phyloP scores from a whole-genome alignment of 2,113 vertebrate species.

The Columba janthina region DNA sequence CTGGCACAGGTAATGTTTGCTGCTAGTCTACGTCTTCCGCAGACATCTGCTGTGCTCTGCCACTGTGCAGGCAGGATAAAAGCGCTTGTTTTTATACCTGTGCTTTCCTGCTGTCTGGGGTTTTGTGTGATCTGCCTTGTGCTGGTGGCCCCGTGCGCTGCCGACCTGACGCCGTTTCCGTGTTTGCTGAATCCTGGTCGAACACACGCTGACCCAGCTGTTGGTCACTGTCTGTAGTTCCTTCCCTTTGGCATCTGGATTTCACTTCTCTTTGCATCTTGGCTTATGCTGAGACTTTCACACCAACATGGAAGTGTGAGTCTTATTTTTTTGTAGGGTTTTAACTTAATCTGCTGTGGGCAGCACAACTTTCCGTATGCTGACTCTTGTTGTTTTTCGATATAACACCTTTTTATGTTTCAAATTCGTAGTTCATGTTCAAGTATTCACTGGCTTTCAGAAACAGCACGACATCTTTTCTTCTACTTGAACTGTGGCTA shows the following conservation, averaged over 20 bases:
- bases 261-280: not conserved
- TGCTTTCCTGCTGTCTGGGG: no score
- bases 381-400: not conserved
- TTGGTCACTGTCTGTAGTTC: not conserved
- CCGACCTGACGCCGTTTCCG: rapidly evolving
- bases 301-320: not conserved
- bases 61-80: not conserved
- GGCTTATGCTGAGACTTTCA: not conserved
- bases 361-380: rapidly evolving
- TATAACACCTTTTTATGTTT: not conserved
- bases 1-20: not conserved
- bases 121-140: not conserved
- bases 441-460: not conserved
- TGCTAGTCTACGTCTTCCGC: not conserved
- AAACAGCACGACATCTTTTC: not conserved
- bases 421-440: not conserved
- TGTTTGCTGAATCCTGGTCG: not conserved
- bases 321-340: not conserved
- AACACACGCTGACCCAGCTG: not conserved
- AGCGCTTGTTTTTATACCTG: rapidly evolving
- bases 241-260: not conserved
- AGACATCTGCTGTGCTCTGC: not conserved
- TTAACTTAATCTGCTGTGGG: not conserved
- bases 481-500: not conserved
- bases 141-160: not conserved